Evolutionary conservation across 2,888 invertebrate genomes (phyloP).

Genomic region (Eristalinus aeneus): DNA sequence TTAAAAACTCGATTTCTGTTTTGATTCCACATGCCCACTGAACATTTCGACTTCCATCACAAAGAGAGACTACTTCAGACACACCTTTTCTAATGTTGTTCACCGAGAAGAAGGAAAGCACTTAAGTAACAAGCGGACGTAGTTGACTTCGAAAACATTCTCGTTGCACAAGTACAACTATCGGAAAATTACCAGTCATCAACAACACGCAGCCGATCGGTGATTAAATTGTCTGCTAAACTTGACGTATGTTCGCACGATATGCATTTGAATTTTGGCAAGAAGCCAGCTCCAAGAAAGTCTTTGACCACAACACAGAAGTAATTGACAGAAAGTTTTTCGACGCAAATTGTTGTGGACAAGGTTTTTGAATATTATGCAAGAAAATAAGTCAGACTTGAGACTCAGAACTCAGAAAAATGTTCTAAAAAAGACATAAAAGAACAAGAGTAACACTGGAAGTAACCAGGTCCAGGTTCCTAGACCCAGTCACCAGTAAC

Average conservation of each 20-base stretch:
- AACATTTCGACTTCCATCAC: too few relatives aligned
- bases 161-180: background rate
- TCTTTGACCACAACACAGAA: too few relatives aligned
- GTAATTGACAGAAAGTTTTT: too few relatives aligned
- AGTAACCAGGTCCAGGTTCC: too few relatives aligned
- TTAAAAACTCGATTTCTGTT: conserved; percentile 64
- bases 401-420: too few relatives aligned
- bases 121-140: background rate
- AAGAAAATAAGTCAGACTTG: too few relatives aligned
- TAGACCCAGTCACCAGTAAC: too few relatives aligned
- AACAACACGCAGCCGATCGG: background rate
- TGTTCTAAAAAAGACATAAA: too few relatives aligned
- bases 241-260: background rate
- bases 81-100: conserved; percentile 2
- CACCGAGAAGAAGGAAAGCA: background rate
- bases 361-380: too few relatives aligned
- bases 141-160: background rate
- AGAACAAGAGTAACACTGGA: too few relatives aligned
- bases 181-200: background rate
- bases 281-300: background rate
- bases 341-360: too few relatives aligned
- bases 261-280: background rate
- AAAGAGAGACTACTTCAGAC: conserved; percentile 60
- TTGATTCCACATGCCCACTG: background rate
- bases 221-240: background rate